Conservation (phyloP, 2,888 invertebrate genomes). For the Phengaris alcon region DNA sequence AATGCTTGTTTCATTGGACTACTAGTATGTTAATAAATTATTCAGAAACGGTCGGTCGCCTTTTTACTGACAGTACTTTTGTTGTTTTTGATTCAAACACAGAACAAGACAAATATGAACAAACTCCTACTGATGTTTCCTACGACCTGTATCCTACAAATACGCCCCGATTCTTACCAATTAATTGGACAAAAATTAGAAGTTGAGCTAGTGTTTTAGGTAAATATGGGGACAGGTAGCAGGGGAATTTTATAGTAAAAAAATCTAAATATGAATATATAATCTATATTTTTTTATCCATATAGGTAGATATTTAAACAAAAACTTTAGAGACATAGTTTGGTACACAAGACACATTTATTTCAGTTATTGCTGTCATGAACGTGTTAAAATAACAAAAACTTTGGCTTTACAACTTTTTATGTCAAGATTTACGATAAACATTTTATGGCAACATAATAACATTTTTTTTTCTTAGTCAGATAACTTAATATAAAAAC, state of each 20-base stretch:
- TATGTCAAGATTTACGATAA: background rate
- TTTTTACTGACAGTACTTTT: no score
- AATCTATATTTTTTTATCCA: constrained; percentile 1
- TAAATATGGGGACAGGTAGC: background rate
- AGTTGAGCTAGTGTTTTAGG: no score
- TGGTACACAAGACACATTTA: background rate
- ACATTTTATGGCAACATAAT: background rate
- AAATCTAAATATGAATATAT: background rate
- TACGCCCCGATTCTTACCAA: no score
- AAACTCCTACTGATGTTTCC: no score
- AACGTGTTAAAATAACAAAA: background rate
- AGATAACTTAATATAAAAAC: background rate
- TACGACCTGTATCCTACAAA: no score
- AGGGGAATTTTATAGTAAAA: background rate
- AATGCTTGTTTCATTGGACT: no score
- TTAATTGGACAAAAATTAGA: no score
- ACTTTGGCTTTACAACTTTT: background rate
- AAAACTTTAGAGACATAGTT: background rate
- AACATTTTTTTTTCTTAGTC: background rate
- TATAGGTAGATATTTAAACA: background rate
- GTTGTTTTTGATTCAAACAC: no score
- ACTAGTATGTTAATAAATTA: no score
- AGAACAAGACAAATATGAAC: no score
- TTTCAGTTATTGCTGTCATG: background rate
- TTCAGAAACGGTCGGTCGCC: no score